Evolutionary conservation across 2,797 vertebrate species (phyloP), one percentile per base, ranked within the genome.

Genomic region (Varecia variegata): DNA sequence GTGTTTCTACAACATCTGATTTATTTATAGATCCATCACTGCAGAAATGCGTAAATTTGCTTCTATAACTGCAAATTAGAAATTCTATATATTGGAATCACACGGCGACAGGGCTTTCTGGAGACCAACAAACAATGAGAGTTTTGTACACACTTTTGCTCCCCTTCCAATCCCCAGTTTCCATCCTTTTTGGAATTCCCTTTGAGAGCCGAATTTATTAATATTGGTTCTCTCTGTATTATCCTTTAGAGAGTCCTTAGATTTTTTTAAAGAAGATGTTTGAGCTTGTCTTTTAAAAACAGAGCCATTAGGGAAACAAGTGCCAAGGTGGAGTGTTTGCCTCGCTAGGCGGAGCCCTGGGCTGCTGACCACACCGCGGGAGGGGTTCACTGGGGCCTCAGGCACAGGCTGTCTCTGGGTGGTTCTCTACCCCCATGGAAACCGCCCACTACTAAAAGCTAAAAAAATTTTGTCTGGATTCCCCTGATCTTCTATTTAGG

Each of bases 21-120:
- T 98, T 98, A 96, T 96, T 97, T 95, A 76, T 25, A 94, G 89
- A 96, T 93, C 98, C 94, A 93, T 97, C 94, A 68, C 86, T 84
- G 77, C 95, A 93, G 95, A 97, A 97, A 93, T 40, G 96, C 96
- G 88, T 93, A 97, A 92, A 95, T 94, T 89, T 86, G 32, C 89
- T 96, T 98, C 21, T 54, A 17, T 90, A 98, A 91, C 89, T 91
- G 90, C 86, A 97, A 90, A 93, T 97, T 98, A 97, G 93, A 95
- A 98, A 84, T 91, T 97, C 2, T 15, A 56, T 96, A 81, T 58
- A 80, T 96, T 86, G 96, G 93, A 97, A 74, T 96, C 14, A 2
- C 40, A 35, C 9, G 68, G 92, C 79, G 43, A 3, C 68, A 47
- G 30, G 7, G 10, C 93, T 96, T 92, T 67, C 90, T 70, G n/a